Conservation (phyloP, 2,113 vertebrate species). For the Sinocyclocheilus anophthalmus region DNA sequence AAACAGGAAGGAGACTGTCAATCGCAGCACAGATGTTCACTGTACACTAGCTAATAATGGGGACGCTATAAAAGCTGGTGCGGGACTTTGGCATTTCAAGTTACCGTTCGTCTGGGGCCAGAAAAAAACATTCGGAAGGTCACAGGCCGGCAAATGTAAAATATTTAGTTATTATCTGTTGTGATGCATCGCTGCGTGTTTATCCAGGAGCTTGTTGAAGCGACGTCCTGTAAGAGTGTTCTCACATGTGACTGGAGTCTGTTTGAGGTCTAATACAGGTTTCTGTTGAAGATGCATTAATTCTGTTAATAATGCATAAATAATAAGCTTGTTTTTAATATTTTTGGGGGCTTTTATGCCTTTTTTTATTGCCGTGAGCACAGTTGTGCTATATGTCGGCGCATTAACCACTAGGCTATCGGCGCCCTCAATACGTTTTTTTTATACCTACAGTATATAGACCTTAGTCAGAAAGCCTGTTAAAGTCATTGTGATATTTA, state of each 20-base stretch:
- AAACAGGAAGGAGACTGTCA: background rate
- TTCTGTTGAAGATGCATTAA: background rate
- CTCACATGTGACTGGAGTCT: background rate
- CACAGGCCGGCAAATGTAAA: too few species aligned
- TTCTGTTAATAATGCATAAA: background rate
- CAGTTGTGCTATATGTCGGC: too few species aligned
- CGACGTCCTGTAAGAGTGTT: background rate
- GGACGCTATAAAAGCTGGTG: background rate
- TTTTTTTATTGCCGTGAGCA: too few species aligned
- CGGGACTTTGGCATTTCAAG: slow-evolving; percentile 10
- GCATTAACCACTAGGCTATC: too few species aligned
- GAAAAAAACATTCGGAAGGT: too few species aligned
- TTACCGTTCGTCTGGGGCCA: too few species aligned
- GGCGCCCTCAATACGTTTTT: too few species aligned
- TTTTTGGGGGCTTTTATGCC: too few species aligned
- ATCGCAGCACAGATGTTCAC: background rate
- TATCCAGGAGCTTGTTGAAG: background rate
- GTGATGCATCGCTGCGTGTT: background rate
- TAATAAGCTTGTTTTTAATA: background rate
- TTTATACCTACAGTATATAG: too few species aligned
- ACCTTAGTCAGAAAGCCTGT: too few species aligned
- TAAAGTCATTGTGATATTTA: too few species aligned
- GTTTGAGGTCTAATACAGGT: background rate
- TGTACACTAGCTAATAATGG: too few species aligned
- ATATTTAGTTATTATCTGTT: slow-evolving; percentile 6